Evolutionary conservation across 2,888 invertebrate genomes (phyloP).

Genomic region (Euproctis similis): DNA sequence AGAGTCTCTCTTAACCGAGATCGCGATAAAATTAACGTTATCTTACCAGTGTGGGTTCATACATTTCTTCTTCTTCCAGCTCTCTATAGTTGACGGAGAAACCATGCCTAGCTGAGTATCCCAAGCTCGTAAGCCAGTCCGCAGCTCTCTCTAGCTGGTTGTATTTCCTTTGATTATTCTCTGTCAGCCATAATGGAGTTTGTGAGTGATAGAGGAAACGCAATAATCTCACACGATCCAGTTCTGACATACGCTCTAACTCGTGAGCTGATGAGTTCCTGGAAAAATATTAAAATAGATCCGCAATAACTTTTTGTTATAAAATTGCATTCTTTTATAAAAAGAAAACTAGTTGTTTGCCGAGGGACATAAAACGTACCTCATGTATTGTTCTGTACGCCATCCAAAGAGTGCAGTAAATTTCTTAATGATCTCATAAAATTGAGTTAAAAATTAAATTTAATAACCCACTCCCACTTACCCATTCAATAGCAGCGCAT

Average conservation of each 20-base stretch:
- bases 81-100: conserved; percentile 83
- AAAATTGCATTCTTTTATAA: no score
- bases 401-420: no score
- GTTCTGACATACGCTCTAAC: conserved; percentile 46
- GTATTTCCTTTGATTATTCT: conserved; percentile 23
- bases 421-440: no score
- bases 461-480: conserved; percentile 40
- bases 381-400: not conserved
- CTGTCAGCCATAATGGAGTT: conserved; percentile 59
- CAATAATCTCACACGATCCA: conserved; percentile 41
- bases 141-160: conserved; percentile 75
- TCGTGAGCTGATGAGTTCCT: conserved; percentile 58
- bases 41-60: conserved; percentile 79
- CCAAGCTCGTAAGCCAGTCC: conserved; percentile 83
- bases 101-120: conserved; percentile 82
- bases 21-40: conserved; percentile 1
- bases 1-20: not conserved
- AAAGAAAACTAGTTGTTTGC: no score
- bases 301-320: no score
- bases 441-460: no score
- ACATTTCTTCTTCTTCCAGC: conserved; percentile 76
- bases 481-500: conserved; percentile 85
- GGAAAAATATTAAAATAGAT: no score
- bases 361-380: no score
- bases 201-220: conserved; percentile 35